Percentiles rank a stretch among this genome's conserved stretches.
Evolutionary conservation across 2,113 vertebrate species (phyloP).

Genomic region (Calyptomena viridis): DNA sequence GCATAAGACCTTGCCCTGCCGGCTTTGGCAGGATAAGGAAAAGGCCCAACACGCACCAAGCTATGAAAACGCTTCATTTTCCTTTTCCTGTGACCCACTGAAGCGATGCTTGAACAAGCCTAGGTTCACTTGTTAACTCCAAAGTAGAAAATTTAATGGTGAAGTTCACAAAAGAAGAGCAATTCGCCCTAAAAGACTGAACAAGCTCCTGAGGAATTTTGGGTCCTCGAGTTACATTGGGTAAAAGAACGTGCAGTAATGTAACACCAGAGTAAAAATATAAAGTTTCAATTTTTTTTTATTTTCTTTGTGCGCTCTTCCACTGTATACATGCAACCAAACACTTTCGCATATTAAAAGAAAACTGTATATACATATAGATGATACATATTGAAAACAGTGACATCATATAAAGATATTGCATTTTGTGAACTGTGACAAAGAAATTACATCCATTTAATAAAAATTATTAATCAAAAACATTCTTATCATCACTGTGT

Average conservation of each 20-base stretch:
- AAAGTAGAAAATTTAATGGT: background rate
- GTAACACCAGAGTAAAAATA: constrained; percentile 56
- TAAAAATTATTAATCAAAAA: constrained; percentile 22
- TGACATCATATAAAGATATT: constrained; percentile 59
- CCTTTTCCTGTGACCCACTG: background rate
- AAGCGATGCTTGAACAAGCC: background rate
- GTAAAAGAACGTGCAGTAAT: constrained; percentile 46
- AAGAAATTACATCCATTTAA: constrained; percentile 48
- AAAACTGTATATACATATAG: constrained; percentile 70
- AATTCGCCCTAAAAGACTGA: background rate
- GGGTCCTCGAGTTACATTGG: background rate
- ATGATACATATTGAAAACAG: constrained; percentile 53
- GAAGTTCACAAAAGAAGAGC: background rate
- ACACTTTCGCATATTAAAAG: constrained; percentile 40
- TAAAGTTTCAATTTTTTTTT: constrained; percentile 67
- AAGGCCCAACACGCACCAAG: background rate
- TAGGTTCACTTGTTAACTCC: background rate
- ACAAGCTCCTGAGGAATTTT: background rate
- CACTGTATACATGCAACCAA: constrained; percentile 69
- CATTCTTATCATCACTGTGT: constrained; percentile 42
- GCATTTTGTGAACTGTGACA: constrained; percentile 53
- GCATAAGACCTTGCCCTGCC: background rate
- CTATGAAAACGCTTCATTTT: background rate
- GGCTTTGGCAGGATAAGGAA: background rate
- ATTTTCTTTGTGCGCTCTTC: constrained; percentile 72